phyloP scores from a whole-genome alignment of 1,140 invertebrate genomes.

The Drosophila kanapiae region DNA sequence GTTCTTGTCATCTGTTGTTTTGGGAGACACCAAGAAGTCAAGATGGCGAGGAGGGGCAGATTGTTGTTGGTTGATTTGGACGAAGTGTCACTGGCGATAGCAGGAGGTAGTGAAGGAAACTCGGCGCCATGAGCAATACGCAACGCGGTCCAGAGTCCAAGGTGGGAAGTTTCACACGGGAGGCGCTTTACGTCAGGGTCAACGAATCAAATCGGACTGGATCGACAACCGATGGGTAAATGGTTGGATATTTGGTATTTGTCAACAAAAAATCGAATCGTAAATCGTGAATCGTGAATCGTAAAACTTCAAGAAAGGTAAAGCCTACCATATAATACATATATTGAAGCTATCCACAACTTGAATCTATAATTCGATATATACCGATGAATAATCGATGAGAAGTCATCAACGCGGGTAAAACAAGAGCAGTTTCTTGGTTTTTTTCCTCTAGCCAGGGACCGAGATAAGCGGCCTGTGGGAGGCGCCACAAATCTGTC shows the following conservation, averaged over 20 bases:
- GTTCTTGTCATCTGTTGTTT: constrained; percentile 28
- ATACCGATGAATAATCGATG: background rate
- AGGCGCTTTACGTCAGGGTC: constrained; percentile 40
- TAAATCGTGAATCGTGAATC: too few relatives aligned
- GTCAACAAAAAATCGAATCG: too few relatives aligned
- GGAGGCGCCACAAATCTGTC: constrained; percentile 36
- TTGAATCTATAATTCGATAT: constrained; percentile 3
- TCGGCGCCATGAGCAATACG: constrained; percentile 37
- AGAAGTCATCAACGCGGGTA: constrained; percentile 1
- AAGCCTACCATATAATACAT: too few relatives aligned
- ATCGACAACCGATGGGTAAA: constrained; percentile 14
- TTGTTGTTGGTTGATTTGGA: constrained; percentile 8
- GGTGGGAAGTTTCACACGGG: constrained; percentile 44
- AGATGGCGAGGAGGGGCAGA: constrained; percentile 1
- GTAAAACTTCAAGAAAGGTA: background rate
- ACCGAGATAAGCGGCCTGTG: constrained; percentile 38
- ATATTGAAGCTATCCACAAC: background rate
- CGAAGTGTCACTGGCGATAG: constrained; percentile 13
- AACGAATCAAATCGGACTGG: constrained; percentile 22
- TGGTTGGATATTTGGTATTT: too few relatives aligned
- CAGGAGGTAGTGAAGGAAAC: constrained; percentile 3
- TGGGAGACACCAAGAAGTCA: constrained; percentile 24
- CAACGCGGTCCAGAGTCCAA: constrained; percentile 47
- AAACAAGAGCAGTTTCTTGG: constrained; percentile 20
- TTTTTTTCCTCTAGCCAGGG: constrained; percentile 45